Evolutionary conservation across 2,113 vertebrate genomes (phyloP).

Genomic region (Urocynchramus pylzowi): DNA sequence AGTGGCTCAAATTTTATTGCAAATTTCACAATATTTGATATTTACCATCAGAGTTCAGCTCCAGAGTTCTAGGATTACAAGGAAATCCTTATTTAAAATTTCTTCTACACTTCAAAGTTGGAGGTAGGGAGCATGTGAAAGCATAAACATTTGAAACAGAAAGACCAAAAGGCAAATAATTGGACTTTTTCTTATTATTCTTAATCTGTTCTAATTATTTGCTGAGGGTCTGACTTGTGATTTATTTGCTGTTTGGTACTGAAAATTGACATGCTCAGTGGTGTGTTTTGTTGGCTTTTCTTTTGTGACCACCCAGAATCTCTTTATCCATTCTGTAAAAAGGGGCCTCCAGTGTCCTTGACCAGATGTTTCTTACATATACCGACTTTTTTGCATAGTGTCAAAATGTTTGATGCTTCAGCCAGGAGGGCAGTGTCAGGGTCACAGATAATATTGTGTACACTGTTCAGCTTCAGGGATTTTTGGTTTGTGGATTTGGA

Average conservation of each 20-base stretch:
- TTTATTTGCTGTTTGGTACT: neutral
- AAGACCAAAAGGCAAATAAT: neutral
- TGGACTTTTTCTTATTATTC: neutral
- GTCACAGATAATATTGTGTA: constrained; percentile 38
- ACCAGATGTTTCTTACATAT: constrained; percentile 27
- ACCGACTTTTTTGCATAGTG: neutral
- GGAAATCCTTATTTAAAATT: constrained; percentile 2
- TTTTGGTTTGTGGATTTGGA: neutral
- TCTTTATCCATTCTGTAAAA: neutral
- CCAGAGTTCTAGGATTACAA: constrained; percentile 21
- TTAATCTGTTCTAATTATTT: neutral
- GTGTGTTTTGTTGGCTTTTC: neutral
- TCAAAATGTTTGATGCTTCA: constrained; percentile 30
- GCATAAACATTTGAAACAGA: neutral
- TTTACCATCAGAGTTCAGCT: neutral
- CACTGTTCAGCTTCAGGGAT: neutral
- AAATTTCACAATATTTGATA: constrained; percentile 15
- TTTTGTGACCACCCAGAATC: neutral
- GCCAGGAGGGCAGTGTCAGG: neutral
- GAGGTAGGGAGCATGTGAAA: neutral
- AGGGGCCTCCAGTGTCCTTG: neutral
- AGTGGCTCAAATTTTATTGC: constrained; percentile 2
- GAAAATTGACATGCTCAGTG: neutral
- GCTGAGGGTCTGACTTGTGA: neutral
- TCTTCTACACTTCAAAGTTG: neutral